A percentile compares a stretch with the other conserved stretches of the same genome.
These are phyloP conservation scores for Naso thynnoides DNA, from an alignment of 2,797 vertebrate species.

Conservation along the genomic window DNA sequence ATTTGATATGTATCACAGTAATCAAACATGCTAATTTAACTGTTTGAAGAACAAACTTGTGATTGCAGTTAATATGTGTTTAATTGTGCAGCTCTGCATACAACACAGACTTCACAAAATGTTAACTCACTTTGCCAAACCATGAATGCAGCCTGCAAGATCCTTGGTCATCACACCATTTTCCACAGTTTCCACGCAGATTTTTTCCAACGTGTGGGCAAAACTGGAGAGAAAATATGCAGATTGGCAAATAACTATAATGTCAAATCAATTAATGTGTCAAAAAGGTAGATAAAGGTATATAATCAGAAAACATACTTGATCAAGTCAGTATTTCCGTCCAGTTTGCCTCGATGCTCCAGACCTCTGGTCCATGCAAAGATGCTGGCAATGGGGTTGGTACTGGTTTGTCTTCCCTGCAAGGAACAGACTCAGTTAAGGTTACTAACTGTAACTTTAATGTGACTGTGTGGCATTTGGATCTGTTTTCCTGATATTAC, in stretches of 20 bases:
- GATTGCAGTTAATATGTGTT: neutral
- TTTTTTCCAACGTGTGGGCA: conserved; percentile 90
- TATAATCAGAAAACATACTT: conserved; percentile 76
- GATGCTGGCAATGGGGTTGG: conserved; percentile 98
- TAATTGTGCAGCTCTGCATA: neutral
- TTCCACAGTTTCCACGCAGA: conserved; percentile 95
- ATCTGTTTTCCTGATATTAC: neutral
- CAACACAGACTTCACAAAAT: conserved; percentile 1
- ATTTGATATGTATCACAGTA: neutral
- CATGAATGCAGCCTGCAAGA: conserved; percentile 95
- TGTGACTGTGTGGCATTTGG: neutral
- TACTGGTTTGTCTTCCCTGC: conserved; percentile 94
- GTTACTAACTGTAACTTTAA: neutral
- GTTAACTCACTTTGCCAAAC: conserved; percentile 90
- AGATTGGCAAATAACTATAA: neutral
- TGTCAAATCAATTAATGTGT: neutral
- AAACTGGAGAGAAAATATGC: conserved; percentile 84
- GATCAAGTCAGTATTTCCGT: conserved; percentile 91
- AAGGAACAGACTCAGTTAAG: neutral
- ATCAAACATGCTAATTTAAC: neutral
- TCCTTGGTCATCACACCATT: conserved; percentile 96
- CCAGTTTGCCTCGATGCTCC: conserved; percentile 95
- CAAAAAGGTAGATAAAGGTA: too few relatives aligned
- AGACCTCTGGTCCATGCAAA: conserved; percentile 97
- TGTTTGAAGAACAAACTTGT: neutral